A percentile compares a stretch with the other conserved stretches of the same genome.
These are phyloP conservation scores for Rhabdophis nuchalis DNA, from an alignment of 2,797 vertebrate genomes.

Conservation along the genomic window DNA sequence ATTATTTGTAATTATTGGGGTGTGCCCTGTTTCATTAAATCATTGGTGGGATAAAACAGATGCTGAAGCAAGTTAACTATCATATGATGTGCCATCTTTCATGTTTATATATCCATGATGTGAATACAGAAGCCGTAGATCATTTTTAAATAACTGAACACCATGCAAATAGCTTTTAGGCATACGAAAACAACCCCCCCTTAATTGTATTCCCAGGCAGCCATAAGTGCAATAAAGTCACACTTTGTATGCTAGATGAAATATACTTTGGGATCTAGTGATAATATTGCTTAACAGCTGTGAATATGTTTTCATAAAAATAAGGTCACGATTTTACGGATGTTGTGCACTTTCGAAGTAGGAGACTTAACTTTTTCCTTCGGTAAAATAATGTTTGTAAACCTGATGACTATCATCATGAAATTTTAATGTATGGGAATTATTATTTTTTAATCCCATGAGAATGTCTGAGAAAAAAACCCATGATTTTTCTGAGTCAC, in stretches of 20 bases:
- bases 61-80: not conserved
- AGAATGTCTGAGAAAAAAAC: not conserved
- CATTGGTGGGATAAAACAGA: conserved; percentile 6
- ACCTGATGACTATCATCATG: not conserved
- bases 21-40: not conserved
- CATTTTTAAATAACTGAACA: conserved; percentile 46
- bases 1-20: conserved; percentile 16
- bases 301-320: not conserved
- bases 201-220: conserved; percentile 28
- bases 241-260: conserved; percentile 24
- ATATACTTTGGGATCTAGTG: conserved; percentile 31
- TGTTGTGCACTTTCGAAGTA: not conserved
- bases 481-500: accelerated
- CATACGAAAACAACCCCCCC: conserved; percentile 18
- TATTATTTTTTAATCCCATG: not conserved
- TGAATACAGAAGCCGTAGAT: conserved; percentile 37
- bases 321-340: conserved; percentile 31
- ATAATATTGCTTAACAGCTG: conserved; percentile 42
- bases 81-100: not conserved
- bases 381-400: not conserved
- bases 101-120: conserved; percentile 12
- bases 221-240: conserved; percentile 17
- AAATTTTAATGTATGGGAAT: not conserved
- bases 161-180: conserved; percentile 33
- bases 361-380: not conserved